Base-by-base conservation (phyloP, 2,113 vertebrate species). In the Sigmodon hispidus region DNA sequence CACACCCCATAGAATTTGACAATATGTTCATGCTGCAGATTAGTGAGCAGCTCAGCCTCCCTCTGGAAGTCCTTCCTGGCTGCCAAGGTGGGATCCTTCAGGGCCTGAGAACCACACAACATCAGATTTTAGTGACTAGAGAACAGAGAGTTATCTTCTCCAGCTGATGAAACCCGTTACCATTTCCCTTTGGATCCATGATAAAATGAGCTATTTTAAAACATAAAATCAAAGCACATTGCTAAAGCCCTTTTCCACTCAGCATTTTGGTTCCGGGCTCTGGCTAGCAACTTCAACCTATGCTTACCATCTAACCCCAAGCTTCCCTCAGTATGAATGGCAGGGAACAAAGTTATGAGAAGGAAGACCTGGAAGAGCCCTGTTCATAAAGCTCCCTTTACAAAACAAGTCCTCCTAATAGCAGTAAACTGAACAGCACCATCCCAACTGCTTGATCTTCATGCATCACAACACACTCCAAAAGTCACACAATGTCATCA, bases 61-160 rank as follows among this genome's bases (percentile, higher is more conserved):
- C 99, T 97, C 98, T 99, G 99, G 98, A 99, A 99, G 92, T 99
- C 99, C 98, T 99, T 99, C 89, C 99, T 98, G 45, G 99, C 99
- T 0, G 99, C 99, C 98, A 99, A 79, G 31, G 99, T 99, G 80
- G 99, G 99, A 89, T 99, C 99, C 76, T 99, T 99, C 95, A 99
- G 98, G 0, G 99, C 99, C 99, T 99, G 97, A 29, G 87, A 92
- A 94, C 10, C 93, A 91, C 10, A 12, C 5, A 45, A 79, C 24
- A 63, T 2, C 1, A 48, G 26, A 1, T 40, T 17, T 93, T 43
- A 97, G 57, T 45, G 48, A 36, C 21, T 1, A 36, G 31, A 40
- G 26, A 5, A 0, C 12, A 9, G 61, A 10, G 17, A 12, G 4
- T 2, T 43, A 24, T 48, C 24, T 6, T 63, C 7, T 63, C 19